Evolutionary conservation across 2,113 vertebrate genomes (phyloP).

Genomic region (Carollia perspicillata): DNA sequence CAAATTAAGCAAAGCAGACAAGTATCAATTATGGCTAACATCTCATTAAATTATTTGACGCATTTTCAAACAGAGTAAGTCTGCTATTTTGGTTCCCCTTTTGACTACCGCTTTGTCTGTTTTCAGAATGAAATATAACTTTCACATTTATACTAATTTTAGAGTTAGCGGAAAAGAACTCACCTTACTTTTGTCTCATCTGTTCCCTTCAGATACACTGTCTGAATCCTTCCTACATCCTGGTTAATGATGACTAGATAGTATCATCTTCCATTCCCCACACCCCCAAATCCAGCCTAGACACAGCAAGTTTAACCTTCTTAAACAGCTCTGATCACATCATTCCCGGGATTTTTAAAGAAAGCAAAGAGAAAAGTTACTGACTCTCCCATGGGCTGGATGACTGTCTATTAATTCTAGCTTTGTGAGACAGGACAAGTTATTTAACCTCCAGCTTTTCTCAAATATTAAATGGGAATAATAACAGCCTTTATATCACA

Average conservation of each 20-base stretch:
- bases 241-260: background rate
- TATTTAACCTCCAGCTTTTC: background rate
- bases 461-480: background rate
- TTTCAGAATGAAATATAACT: slow-evolving; percentile 10
- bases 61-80: slow-evolving; percentile 33
- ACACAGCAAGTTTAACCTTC: background rate
- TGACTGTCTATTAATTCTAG: background rate
- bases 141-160: background rate
- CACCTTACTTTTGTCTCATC: background rate
- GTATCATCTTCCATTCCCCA: background rate
- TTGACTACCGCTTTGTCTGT: background rate
- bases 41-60: background rate
- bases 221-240: background rate
- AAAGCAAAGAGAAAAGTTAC: background rate
- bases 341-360: background rate
- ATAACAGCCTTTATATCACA: background rate
- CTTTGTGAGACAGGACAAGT: background rate
- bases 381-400: background rate
- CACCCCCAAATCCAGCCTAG: background rate
- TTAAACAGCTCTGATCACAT: background rate
- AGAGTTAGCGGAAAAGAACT: background rate
- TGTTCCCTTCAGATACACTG: background rate
- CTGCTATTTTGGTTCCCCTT: background rate
- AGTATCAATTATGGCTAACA: background rate
- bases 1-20: background rate